Evolutionary conservation across 2,113 vertebrate species (phyloP).

Genomic region (Hemiprocne comata): DNA sequence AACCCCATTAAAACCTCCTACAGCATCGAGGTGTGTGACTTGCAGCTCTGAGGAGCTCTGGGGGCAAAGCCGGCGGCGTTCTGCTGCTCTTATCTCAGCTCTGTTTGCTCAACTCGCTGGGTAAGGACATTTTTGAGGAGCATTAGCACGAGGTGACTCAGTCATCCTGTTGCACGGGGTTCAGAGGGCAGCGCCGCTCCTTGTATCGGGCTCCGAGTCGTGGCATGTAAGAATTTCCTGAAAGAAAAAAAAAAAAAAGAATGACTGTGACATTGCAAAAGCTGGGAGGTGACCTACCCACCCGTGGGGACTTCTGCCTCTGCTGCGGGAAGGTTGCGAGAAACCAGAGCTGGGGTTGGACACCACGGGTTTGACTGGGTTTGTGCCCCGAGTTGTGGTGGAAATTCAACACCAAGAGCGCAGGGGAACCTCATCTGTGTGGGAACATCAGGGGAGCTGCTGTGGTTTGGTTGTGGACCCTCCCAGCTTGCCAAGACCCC

Average conservation of each 20-base stretch:
- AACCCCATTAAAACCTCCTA: not conserved
- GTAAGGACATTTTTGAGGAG: conserved; percentile 2
- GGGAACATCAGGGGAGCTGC: fast-evolving
- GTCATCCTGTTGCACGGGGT: conserved; percentile 6
- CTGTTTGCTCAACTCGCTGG: conserved; percentile 23
- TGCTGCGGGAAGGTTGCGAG: not conserved
- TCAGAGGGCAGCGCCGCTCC: conserved; percentile 33
- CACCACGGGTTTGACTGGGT: not conserved
- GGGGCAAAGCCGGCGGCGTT: not conserved
- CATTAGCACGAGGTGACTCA: not conserved
- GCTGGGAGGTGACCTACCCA: not conserved
- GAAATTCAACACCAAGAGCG: not conserved
- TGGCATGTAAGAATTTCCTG: not conserved
- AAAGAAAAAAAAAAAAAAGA: not conserved
- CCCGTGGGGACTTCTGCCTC: not conserved
- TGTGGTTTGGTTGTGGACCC: fast-evolving
- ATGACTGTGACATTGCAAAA: conserved; percentile 14
- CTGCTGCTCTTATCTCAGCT: not conserved
- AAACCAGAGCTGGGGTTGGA: not conserved
- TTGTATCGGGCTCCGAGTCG: not conserved
- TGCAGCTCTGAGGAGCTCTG: not conserved
- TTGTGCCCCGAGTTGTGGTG: not conserved
- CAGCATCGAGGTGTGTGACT: not conserved
- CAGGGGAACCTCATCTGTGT: not conserved
- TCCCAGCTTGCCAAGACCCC: not conserved